Evolutionary conservation across 37 sponge, comb jelly and placozoan genomes (phyloP), one percentile per base, ranked within the genome.

Genomic region (Oscarella lobularis): DNA sequence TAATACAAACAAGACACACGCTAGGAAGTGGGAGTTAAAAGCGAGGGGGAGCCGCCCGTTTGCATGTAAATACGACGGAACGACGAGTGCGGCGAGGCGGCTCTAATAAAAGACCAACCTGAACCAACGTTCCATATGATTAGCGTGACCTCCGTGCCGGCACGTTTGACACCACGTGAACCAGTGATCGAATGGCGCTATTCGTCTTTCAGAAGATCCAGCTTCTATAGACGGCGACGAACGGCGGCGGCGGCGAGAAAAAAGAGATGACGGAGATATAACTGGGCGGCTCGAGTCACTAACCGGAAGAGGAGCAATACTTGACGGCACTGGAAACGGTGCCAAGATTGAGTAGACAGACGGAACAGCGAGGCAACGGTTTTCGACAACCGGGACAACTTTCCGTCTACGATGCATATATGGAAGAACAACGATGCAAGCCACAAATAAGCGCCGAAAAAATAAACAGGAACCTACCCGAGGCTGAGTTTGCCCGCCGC

Each of bases 111-210:
- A n/a, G n/a, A n/a, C n/a, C n/a, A n/a, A 92, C 93, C 83, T 74
- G 80, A 88, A 92, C 93, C 93, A 92, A 41, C 86, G 77, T 31
- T 68, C 83, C 3, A 92, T 85, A 74, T 92, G 93, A 33, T 41
- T 6, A 2, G 93, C 81, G 70, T 92, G 93, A 14, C 93, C 93
- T 60, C 93, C 93, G 73, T 92, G 93, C 0, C 87, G 82, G 66
- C 93, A 92, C 36, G 66, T 86, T 78, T 92, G 93, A 60, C 93
- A 92, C 93, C 93, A 92, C 0, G 93, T 86, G 79, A 92, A 88
- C 93, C 93, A 92, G 39, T 80, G 78, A 9, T 80, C 84, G 69
- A 92, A 91, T 70, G 76, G 20, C 60, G 60, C 60, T 48, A n/a
- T n/a, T n/a, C n/a, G n/a, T n/a, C 60, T 48, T 48, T 48, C 20